Base-by-base conservation (phyloP, 2,797 vertebrate genomes). In the Hephaestus fuliginosus region DNA sequence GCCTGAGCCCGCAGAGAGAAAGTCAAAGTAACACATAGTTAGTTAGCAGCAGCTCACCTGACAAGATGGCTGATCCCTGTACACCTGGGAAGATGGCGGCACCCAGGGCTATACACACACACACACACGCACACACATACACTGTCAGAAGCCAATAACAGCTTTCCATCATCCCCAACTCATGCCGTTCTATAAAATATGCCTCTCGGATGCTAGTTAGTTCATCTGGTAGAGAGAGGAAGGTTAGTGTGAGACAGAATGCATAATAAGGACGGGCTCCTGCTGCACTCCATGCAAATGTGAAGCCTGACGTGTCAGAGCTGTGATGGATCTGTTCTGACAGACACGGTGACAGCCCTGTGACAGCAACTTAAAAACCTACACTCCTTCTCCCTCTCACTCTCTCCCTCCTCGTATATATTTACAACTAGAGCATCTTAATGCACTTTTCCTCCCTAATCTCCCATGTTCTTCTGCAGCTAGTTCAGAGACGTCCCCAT, bases 261-360 rank as follows among this genome's bases (percentile, higher is more conserved):
- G 88, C 88, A 91, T 93, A 93, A 94, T 94, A 70, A 92, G 89
- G 81, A 87, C 64, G 13, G 48, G 86, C 82, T 87, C 82, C 86
- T 88, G 90, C 90, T 89, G 87, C 89, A 91, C 88, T 93, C 92
- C 88, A 94, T 95, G 95, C 93, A 94, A 94, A 95, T 95, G 92
- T 87, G 91, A 67, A 87, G 88, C 89, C 88, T 81, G 93, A 90
- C 75, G 87, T 94, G 93, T 93, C 94, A 92, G 84, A 88, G 91
- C 48, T 3, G 76, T 95, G 95, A 95, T 94, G 94, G 94, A 95
- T 95, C 89, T 93, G 88, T 94, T 93, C 94, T 95, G 95, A 95
- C 94, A 95, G 93, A 94, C 93, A 91, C 84, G 18, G 92, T 93
- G 95, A 95, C 95, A 95, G 94, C 88, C 49, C 57, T 82, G 92